Base-by-base conservation (phyloP, 2,888 invertebrate genomes). In the Linnaemya vulpina region DNA sequence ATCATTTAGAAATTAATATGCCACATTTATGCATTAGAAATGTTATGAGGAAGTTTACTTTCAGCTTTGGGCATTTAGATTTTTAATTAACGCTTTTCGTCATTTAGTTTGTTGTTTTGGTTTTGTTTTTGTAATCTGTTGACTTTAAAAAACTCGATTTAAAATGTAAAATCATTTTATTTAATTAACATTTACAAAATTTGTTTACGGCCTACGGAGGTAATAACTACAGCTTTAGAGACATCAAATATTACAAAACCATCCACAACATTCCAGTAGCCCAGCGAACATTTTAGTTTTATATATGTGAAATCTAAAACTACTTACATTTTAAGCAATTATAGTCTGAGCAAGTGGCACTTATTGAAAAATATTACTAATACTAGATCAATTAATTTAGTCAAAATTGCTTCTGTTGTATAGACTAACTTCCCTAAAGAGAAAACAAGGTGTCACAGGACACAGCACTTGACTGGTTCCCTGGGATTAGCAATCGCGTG, bases 121-220 rank as follows among this genome's bases (percentile, higher is more conserved):
- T 40, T 13, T 40, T 40, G 1, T 40, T 11, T 30, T 30, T 38
- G 3, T 38, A 46, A 11, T 58, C 46, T n/a, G 10, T 13, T 63
- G 15, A 25, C 7, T 49, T 51, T 30, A n/a, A 30, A n/a, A 30
- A 2, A 35, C 17, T 13, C 11, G 4, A 1, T 63, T 30, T 30
- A 70, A 35, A 79, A 83, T 71, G 51, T 40, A 67, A 79, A 80
- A 84, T 73, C 67, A 80, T 76, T 84, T 80, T 62, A 84, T 84
- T 84, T 84, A 80, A 84, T 84, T 84, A 80, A 84, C 76, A 84
- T 84, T 76, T 62, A 73, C 60, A 67, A 67, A 80, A 46, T 67
- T 73, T 80, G 60, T 73, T 68, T 71, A 73, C 40, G 30, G 38
- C 46, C 38, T 17, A 53, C n/a, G 60, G 20, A 40, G 58, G 40